phyloP scores from a whole-genome alignment of 1,140 invertebrate species.

The Lasaia peninsularis region DNA sequence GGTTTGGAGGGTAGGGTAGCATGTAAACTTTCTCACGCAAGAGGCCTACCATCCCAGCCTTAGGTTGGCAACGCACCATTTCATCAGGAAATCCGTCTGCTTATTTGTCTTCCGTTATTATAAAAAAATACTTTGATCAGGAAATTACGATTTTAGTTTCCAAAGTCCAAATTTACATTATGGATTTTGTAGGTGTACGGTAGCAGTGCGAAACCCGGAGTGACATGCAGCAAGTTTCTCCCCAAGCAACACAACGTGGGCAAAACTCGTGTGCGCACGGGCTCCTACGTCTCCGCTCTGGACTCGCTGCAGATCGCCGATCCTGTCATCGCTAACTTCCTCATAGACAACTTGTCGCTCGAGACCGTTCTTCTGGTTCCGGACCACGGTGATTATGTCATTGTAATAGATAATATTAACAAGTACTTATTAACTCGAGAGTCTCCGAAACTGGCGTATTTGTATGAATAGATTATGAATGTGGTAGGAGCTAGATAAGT shows the following conservation, averaged over 20 bases:
- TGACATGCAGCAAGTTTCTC: constrained; percentile 85
- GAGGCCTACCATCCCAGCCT: too few relatives aligned
- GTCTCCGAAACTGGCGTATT: too few relatives aligned
- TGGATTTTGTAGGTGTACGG: constrained; percentile 50
- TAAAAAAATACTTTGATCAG: too few relatives aligned
- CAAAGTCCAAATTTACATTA: background rate
- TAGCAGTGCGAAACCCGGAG: constrained; percentile 75
- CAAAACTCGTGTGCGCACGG: constrained; percentile 63
- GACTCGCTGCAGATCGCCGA: constrained; percentile 82
- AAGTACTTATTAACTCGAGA: too few relatives aligned
- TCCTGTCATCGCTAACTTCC: constrained; percentile 87
- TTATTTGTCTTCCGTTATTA: too few relatives aligned
- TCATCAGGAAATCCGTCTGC: too few relatives aligned
- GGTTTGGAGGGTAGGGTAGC: too few relatives aligned
- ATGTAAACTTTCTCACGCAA: too few relatives aligned
- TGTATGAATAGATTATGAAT: too few relatives aligned
- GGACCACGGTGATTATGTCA: constrained; percentile 61
- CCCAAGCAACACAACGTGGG: constrained; percentile 82
- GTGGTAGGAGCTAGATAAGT: too few relatives aligned
- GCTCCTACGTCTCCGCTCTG: constrained; percentile 79
- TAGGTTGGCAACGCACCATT: too few relatives aligned
- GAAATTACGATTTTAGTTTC: too few relatives aligned
- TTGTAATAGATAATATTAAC: background rate
- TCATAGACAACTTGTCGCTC: constrained; percentile 88
- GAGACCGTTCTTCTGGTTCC: constrained; percentile 85